phyloP scores from a whole-genome alignment of 2,888 invertebrate genomes.

The Theretra japonica region DNA sequence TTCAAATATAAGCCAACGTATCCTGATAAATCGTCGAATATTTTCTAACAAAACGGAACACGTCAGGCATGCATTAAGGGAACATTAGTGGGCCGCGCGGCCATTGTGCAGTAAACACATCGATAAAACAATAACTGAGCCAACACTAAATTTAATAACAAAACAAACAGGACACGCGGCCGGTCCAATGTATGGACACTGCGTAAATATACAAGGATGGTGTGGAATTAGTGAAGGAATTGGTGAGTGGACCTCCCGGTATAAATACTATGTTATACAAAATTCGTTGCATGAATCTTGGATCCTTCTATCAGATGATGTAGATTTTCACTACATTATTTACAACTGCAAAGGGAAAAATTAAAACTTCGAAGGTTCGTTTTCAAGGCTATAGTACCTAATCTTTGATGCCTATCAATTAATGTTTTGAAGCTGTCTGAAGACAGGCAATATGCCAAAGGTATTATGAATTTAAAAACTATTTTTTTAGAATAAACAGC shows the following conservation, averaged over 20 bases:
- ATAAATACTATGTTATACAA: too few relatives aligned
- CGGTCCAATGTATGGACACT: slow-evolving; percentile 48
- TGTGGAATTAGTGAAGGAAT: background rate
- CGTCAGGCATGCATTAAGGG: slow-evolving; percentile 21
- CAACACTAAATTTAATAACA: slow-evolving; percentile 57
- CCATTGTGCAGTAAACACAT: slow-evolving; percentile 48
- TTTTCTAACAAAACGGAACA: slow-evolving; percentile 18
- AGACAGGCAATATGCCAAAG: too few relatives aligned
- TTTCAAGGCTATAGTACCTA: too few relatives aligned
- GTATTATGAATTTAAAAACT: too few relatives aligned
- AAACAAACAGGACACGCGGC: slow-evolving; percentile 58
- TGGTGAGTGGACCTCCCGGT: background rate
- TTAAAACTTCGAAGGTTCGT: too few relatives aligned
- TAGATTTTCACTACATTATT: too few relatives aligned
- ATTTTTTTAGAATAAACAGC: too few relatives aligned
- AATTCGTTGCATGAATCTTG: too few relatives aligned
- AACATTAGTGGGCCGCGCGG: slow-evolving; percentile 21
- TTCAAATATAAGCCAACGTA: background rate
- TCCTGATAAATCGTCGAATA: background rate
- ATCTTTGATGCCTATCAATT: too few relatives aligned
- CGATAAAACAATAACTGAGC: slow-evolving; percentile 55
- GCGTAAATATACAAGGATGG: slow-evolving; percentile 47
- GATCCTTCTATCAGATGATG: too few relatives aligned
- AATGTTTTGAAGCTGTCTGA: too few relatives aligned
- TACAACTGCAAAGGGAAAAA: too few relatives aligned